These are phyloP conservation scores for Drosophila mercatorum DNA, from an alignment of 2,888 invertebrate species.

Conservation along the genomic window DNA sequence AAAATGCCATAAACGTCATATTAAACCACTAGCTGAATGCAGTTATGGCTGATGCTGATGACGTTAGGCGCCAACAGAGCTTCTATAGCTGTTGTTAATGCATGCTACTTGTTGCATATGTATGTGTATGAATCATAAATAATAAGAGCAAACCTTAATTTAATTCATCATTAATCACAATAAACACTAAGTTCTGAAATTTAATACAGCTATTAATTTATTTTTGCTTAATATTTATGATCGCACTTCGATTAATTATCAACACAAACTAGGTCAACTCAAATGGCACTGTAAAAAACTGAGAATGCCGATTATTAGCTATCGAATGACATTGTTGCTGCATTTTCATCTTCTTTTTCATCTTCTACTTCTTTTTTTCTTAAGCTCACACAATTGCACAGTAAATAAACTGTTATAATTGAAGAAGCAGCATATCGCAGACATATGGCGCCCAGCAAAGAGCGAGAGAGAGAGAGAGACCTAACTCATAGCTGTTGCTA, in stretches of 20 bases:
- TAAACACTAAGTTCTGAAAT: background rate
- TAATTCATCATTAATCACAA: background rate
- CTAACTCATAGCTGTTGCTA: constrained; percentile 6
- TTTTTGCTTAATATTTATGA: too few species aligned
- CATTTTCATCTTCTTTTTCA: background rate
- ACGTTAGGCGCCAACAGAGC: constrained; percentile 2
- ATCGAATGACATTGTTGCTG: background rate
- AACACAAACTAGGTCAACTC: background rate
- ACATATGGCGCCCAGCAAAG: constrained; percentile 15
- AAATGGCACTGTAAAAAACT: background rate
- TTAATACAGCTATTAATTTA: too few species aligned
- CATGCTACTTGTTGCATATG: constrained; percentile 18
- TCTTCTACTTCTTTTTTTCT: background rate
- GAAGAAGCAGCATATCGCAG: background rate
- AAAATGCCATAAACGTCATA: constrained; percentile 53
- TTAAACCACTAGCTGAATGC: constrained; percentile 16
- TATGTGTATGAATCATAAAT: background rate
- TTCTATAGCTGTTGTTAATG: constrained; percentile 4
- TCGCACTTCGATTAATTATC: background rate
- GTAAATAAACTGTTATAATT: constrained; percentile 11
- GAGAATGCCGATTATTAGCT: background rate
- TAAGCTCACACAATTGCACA: background rate
- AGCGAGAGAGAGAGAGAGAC: background rate
- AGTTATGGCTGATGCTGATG: background rate
- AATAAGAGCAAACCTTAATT: background rate